These are phyloP conservation scores for Malurus melanocephalus DNA, from an alignment of 2,113 vertebrate species.

Conservation along the genomic window DNA sequence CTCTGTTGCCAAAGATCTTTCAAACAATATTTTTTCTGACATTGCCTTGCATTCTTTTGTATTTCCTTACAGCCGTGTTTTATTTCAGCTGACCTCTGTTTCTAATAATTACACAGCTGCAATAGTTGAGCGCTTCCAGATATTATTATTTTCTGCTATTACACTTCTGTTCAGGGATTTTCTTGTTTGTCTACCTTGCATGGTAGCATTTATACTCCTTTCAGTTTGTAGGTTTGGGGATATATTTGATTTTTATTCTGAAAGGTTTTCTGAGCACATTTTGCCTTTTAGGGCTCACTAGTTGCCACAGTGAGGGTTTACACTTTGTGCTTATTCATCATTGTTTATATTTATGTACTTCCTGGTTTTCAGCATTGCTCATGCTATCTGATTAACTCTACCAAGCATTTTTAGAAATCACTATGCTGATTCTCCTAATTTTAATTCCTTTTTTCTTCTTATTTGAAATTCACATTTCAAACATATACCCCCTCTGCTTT, in stretches of 20 bases:
- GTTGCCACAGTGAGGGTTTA: neutral
- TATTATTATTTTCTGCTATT: neutral
- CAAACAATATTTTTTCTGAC: neutral
- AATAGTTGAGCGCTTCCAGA: neutral
- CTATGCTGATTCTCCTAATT: neutral
- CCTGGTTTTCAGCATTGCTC: neutral
- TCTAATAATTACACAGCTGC: neutral
- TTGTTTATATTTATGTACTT: constrained; percentile 27
- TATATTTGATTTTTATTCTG: neutral
- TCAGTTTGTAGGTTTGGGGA: neutral
- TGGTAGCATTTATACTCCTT: neutral
- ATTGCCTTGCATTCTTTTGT: neutral
- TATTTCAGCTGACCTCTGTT: neutral
- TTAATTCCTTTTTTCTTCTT: neutral
- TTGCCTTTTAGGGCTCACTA: neutral
- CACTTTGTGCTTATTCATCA: neutral
- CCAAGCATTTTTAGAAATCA: neutral
- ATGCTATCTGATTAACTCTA: neutral
- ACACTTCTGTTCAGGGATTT: neutral
- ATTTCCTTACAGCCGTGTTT: neutral
- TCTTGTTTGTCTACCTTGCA: neutral
- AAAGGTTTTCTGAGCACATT: neutral
- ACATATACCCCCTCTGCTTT: neutral
- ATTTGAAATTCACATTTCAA: neutral
- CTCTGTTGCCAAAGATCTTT: neutral